phyloP scores from a whole-genome alignment of 1,140 invertebrate genomes.

The Linepithema humile region DNA sequence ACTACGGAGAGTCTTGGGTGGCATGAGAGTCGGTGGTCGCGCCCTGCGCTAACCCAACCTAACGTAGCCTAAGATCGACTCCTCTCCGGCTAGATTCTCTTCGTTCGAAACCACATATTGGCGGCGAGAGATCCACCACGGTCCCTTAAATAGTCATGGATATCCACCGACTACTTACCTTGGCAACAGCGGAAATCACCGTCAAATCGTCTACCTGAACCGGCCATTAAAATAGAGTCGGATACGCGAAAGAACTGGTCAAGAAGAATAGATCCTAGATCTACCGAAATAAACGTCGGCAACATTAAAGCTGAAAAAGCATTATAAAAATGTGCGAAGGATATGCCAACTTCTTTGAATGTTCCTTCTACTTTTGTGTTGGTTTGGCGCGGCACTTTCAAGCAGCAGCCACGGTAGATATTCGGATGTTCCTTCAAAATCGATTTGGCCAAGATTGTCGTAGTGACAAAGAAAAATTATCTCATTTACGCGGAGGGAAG shows the following conservation, averaged over 20 bases:
- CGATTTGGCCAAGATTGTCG: not conserved
- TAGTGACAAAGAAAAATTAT: constrained; percentile 31
- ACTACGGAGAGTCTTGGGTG: constrained; percentile 77
- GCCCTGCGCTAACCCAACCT: constrained; percentile 77
- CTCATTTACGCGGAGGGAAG: not conserved
- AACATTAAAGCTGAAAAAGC: not conserved
- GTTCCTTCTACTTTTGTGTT: not conserved
- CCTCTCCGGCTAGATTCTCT: constrained; percentile 77
- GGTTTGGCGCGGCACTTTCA: not conserved
- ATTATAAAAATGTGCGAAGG: too few relatives aligned
- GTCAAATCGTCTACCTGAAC: constrained; percentile 4
- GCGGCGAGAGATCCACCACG: constrained; percentile 54
- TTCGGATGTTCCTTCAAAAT: not conserved
- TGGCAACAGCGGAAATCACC: constrained; percentile 58
- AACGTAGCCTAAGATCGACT: constrained; percentile 67
- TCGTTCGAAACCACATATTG: constrained; percentile 69
- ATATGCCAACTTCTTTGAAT: not conserved
- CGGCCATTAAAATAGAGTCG: constrained; percentile 31
- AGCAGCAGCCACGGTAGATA: not conserved
- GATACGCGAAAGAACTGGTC: not conserved
- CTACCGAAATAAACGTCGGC: not conserved
- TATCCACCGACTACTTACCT: constrained; percentile 63
- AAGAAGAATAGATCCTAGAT: constrained; percentile 18
- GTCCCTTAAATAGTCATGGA: constrained; percentile 60
- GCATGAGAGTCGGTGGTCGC: constrained; percentile 77